Evolutionary conservation across 2,113 vertebrate species (phyloP).

Genomic region (Genyomyrus donnyi): DNA sequence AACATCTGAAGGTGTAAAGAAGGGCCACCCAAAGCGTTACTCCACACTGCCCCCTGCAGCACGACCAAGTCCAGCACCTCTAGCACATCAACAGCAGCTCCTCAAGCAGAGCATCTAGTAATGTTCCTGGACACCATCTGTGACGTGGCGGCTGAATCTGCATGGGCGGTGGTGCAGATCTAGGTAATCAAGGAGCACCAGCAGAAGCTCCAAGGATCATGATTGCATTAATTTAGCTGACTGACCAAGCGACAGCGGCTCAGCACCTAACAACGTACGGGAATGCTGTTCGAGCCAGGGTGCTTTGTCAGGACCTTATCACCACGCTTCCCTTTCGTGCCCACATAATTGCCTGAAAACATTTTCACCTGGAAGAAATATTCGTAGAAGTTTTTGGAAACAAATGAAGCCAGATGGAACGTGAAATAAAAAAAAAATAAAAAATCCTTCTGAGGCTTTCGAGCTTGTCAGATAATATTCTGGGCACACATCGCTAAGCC

Average conservation of each 20-base stretch:
- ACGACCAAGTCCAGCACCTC: background rate
- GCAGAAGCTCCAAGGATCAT: background rate
- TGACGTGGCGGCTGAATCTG: background rate
- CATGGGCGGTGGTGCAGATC: background rate
- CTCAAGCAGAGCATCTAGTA: background rate
- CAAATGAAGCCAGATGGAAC: background rate
- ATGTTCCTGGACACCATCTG: background rate
- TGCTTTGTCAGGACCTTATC: background rate
- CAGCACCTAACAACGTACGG: background rate
- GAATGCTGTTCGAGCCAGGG: background rate
- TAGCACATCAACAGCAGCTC: background rate
- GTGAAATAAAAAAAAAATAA: background rate
- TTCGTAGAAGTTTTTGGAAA: background rate
- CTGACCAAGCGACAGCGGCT: background rate
- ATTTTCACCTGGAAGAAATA: background rate
- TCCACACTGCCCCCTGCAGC: background rate
- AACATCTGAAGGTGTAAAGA: background rate
- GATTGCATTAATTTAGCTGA: background rate
- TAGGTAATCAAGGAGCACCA: background rate
- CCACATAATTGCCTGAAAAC: background rate
- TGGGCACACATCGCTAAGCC: constrained; percentile 18
- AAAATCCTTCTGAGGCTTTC: background rate
- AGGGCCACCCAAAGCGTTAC: background rate
- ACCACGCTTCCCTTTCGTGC: background rate
- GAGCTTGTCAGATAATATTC: constrained; percentile 10